phyloP scores from a whole-genome alignment of 2,888 invertebrate genomes.

The Tachina fera region DNA sequence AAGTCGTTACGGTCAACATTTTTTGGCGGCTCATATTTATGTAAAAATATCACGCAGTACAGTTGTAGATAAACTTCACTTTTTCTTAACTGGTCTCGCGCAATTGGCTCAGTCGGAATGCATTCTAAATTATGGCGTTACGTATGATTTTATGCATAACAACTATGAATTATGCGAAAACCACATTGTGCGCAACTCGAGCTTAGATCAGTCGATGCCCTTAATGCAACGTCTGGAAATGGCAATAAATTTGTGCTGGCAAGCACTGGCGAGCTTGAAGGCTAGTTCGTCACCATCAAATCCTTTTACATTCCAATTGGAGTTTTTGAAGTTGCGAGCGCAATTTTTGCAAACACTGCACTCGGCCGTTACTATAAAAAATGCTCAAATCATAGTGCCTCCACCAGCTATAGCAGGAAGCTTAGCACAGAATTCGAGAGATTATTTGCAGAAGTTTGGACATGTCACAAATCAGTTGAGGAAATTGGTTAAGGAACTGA shows the following conservation, averaged over 20 bases:
- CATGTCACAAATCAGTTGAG: conserved; percentile 91
- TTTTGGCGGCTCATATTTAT: conserved; percentile 87
- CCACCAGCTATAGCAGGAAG: conserved; percentile 95
- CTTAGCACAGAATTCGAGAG: conserved; percentile 90
- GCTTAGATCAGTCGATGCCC: conserved; percentile 79
- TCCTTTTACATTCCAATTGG: conserved; percentile 87
- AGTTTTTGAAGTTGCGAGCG: conserved; percentile 90
- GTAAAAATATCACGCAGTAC: conserved; percentile 87
- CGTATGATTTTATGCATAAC: conserved; percentile 83
- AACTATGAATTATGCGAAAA: conserved; percentile 79
- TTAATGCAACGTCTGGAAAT: conserved; percentile 84
- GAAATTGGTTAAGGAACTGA: conserved; percentile 89
- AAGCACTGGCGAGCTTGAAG: conserved; percentile 85
- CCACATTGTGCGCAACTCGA: conserved; percentile 68
- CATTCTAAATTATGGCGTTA: conserved; percentile 84
- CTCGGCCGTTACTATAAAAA: conserved; percentile 82
- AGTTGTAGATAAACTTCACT: conserved; percentile 93
- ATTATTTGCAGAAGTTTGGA: conserved; percentile 91
- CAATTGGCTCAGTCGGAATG: conserved; percentile 90
- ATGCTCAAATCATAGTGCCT: conserved; percentile 90
- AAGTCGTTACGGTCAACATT: conserved; percentile 92
- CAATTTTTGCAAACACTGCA: conserved; percentile 87
- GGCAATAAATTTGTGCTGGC: conserved; percentile 86
- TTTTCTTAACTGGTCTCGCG: conserved; percentile 93
- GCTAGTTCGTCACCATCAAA: conserved; percentile 83